A percentile compares a stretch with the other conserved stretches of the same genome.
phyloP scores from a whole-genome alignment of 1,140 invertebrate genomes.

The Pachyrhynchus sulphureomaculatus region DNA sequence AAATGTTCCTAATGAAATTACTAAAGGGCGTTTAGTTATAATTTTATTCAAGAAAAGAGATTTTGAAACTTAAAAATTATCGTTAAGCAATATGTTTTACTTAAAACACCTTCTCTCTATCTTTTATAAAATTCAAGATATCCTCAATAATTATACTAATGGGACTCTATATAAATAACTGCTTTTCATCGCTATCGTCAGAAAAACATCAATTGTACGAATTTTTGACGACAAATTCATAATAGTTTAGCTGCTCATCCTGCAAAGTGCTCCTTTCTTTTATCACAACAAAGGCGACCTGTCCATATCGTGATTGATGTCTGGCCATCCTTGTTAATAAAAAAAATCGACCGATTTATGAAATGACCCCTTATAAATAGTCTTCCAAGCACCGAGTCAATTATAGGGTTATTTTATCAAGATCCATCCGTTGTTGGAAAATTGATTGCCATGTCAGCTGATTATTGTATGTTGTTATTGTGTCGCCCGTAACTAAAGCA shows the following conservation, averaged over 20 bases:
- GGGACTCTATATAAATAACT: too few species aligned
- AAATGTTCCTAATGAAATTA: too few species aligned
- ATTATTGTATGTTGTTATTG: background rate
- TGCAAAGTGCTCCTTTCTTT: conserved; percentile 20
- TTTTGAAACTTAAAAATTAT: too few species aligned
- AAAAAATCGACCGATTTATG: conserved; percentile 19
- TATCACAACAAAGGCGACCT: conserved; percentile 20
- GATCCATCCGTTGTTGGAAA: conserved; percentile 8
- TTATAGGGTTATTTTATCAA: conserved; percentile 27
- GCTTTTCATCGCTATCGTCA: too few species aligned
- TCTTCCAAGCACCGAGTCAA: conserved; percentile 17
- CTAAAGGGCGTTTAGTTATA: too few species aligned
- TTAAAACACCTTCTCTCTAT: too few species aligned
- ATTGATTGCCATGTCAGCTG: conserved; percentile 14
- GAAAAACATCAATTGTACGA: background rate
- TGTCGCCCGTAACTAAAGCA: too few species aligned
- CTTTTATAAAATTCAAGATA: too few species aligned
- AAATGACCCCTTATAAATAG: conserved; percentile 28
- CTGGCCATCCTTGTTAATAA: background rate
- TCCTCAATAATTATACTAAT: too few species aligned
- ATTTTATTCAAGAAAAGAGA: too few species aligned
- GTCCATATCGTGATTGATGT: conserved; percentile 20
- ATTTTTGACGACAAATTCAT: conserved; percentile 9
- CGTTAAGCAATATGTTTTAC: too few species aligned
- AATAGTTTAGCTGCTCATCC: conserved; percentile 13